phyloP scores from a whole-genome alignment of 2,888 invertebrate genomes.

The Neoscelio sp. region DNA sequence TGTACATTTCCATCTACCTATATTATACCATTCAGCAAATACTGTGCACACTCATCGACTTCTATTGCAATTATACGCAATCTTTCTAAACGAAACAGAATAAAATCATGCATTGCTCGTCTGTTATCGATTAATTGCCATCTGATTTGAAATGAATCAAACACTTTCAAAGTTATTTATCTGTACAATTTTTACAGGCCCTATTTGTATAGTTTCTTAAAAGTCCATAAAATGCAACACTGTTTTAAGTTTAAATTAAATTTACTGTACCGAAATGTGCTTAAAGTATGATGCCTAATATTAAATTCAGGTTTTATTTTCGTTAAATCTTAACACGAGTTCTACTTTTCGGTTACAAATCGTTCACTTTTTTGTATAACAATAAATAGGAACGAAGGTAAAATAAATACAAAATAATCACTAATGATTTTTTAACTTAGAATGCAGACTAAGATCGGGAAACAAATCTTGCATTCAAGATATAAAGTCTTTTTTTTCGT shows the following conservation, averaged over 20 bases:
- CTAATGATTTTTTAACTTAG: conserved; percentile 13
- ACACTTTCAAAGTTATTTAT: conserved; percentile 1
- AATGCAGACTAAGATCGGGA: conserved; percentile 23
- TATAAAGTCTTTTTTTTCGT: conserved; percentile 18
- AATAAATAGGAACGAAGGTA: conserved; percentile 12
- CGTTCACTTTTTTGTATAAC: not conserved
- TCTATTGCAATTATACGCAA: conserved; percentile 7
- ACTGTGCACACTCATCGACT: conserved; percentile 31
- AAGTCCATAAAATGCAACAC: conserved; percentile 8
- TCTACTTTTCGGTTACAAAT: not conserved
- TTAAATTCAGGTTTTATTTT: too few species aligned
- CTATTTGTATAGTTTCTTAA: conserved; percentile 24
- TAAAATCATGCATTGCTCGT: not conserved
- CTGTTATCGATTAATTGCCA: not conserved
- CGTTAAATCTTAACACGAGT: not conserved
- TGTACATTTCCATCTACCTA: conserved; percentile 53
- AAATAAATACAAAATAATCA: conserved; percentile 35
- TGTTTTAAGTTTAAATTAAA: not conserved
- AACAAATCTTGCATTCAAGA: conserved; percentile 33
- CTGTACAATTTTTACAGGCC: conserved; percentile 23
- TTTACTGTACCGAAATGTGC: conserved; percentile 4
- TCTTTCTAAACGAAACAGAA: not conserved
- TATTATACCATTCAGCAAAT: conserved; percentile 45
- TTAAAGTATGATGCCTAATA: not conserved
- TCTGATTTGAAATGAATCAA: conserved; percentile 4